phyloP scores from a whole-genome alignment of 2,797 vertebrate genomes.

The Dallia pectoralis region DNA sequence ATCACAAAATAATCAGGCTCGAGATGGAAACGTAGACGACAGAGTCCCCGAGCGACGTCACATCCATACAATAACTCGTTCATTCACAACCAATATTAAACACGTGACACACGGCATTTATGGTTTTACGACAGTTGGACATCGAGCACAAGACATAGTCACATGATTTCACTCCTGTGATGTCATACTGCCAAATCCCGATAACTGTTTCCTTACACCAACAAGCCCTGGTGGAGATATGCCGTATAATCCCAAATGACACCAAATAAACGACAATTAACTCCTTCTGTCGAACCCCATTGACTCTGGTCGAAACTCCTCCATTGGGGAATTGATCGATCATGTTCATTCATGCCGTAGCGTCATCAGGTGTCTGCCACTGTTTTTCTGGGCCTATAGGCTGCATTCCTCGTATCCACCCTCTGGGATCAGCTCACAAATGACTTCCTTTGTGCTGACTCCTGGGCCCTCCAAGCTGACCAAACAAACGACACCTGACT shows the following conservation, averaged over 20 bases:
- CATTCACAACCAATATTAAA: not conserved
- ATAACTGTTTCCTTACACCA: constrained; percentile 22
- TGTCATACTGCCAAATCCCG: constrained; percentile 26
- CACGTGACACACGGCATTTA: not conserved
- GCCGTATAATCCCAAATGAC: not conserved
- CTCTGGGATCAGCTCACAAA: not conserved
- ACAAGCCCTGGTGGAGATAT: constrained; percentile 38
- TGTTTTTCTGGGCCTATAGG: not conserved
- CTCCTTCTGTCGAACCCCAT: not conserved
- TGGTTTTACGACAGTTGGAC: constrained; percentile 23
- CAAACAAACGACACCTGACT: constrained; percentile 49
- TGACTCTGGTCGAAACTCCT: not conserved
- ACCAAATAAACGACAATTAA: not conserved
- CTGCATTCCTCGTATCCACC: not conserved
- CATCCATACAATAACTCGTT: not conserved
- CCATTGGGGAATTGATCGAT: constrained; percentile 3
- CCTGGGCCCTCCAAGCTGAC: constrained; percentile 39
- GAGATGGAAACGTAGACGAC: not conserved
- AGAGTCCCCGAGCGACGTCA: not conserved
- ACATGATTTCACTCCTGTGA: constrained; percentile 9
- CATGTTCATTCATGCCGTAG: not conserved
- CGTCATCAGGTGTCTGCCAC: not conserved
- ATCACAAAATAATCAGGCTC: constrained; percentile 13
- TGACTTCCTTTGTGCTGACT: constrained; percentile 19
- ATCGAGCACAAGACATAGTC: constrained; percentile 31